Conservation (phyloP, 2,888 invertebrate species). For the Xestia c-nigrum region DNA sequence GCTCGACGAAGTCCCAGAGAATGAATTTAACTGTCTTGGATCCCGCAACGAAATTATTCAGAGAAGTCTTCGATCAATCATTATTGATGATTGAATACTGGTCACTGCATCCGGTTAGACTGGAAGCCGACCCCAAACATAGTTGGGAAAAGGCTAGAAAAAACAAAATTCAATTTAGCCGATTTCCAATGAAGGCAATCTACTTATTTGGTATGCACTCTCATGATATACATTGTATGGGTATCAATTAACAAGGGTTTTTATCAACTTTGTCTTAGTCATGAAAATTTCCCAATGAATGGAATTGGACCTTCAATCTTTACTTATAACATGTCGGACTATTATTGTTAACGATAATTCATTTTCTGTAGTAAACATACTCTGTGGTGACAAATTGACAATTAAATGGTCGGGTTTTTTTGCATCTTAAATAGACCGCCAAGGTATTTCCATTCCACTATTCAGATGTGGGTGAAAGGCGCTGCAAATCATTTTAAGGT, state of each 20-base stretch:
- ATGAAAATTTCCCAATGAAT: background rate
- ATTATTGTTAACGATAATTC: background rate
- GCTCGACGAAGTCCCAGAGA: too few relatives aligned
- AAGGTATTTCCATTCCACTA: conserved; percentile 12
- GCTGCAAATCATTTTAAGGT: background rate
- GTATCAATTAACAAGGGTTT: background rate
- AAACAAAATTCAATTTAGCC: too few relatives aligned
- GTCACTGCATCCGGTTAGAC: too few relatives aligned
- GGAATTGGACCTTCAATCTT: background rate
- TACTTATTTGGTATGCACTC: too few relatives aligned
- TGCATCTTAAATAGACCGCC: background rate
- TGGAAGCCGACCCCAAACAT: too few relatives aligned
- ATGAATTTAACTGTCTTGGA: too few relatives aligned
- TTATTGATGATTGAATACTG: too few relatives aligned
- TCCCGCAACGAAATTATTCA: too few relatives aligned
- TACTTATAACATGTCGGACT: background rate
- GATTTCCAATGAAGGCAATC: too few relatives aligned
- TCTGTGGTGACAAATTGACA: conserved; percentile 1
- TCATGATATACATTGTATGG: too few relatives aligned
- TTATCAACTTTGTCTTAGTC: background rate
- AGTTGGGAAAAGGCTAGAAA: too few relatives aligned
- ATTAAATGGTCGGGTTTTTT: background rate
- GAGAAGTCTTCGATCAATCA: too few relatives aligned
- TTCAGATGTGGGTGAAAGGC: background rate
- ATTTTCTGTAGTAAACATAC: background rate